Evolutionary conservation across 2,888 invertebrate genomes (phyloP).

Genomic region (Conops quadrifasciatus): DNA sequence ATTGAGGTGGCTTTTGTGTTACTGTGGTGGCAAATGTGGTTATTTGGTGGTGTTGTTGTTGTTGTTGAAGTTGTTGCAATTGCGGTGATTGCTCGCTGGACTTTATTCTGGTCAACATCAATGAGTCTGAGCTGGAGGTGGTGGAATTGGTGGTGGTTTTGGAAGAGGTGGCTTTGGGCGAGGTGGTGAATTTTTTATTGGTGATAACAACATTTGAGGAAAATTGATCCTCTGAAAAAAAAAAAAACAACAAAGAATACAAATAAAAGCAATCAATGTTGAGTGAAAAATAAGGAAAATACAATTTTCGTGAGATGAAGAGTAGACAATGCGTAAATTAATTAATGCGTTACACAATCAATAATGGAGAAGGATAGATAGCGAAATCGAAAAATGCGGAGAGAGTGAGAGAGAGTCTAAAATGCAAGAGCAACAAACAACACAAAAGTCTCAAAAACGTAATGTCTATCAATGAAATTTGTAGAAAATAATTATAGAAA

Average conservation of each 20-base stretch:
- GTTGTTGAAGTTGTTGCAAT: slow-evolving; percentile 42
- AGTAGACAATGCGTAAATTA: neutral
- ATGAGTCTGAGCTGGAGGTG: slow-evolving; percentile 3
- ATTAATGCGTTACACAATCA: neutral
- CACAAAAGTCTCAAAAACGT: too few species aligned
- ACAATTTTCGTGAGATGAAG: slow-evolving; percentile 6
- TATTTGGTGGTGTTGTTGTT: slow-evolving; percentile 39
- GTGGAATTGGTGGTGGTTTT: slow-evolving; percentile 43
- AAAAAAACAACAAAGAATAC: slow-evolving; percentile 36
- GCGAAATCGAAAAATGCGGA: too few species aligned
- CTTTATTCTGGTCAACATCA: slow-evolving; percentile 24
- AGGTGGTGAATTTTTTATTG: slow-evolving; percentile 48
- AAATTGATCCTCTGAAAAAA: slow-evolving; percentile 60
- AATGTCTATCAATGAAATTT: too few species aligned
- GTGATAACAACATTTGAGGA: slow-evolving; percentile 49
- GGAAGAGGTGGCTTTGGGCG: slow-evolving; percentile 35
- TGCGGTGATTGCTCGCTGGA: slow-evolving; percentile 26
- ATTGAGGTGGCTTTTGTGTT: slow-evolving; percentile 28
- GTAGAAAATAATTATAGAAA: too few species aligned
- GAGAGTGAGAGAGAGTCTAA: too few species aligned
- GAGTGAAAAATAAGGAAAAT: slow-evolving; percentile 38
- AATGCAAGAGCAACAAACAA: too few species aligned
- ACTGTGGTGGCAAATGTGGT: slow-evolving; percentile 22
- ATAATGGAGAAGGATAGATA: neutral
- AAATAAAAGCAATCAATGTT: slow-evolving; percentile 40